Conservation (phyloP, 2,888 invertebrate genomes). For the Eueremaeus valkanovi region DNA sequence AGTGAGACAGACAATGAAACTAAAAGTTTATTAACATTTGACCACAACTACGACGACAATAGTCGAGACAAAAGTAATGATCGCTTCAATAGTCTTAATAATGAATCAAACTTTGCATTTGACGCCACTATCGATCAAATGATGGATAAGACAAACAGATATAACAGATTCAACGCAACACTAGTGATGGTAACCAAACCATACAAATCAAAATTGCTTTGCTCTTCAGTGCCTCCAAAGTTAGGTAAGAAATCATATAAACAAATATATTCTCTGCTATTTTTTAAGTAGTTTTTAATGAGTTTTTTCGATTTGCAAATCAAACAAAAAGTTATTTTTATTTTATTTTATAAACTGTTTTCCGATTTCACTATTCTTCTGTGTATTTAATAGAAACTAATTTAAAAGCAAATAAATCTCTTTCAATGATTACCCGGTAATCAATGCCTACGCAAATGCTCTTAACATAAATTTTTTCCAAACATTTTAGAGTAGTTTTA, state of each 20-base stretch:
- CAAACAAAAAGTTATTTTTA: not conserved
- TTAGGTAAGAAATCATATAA: not conserved
- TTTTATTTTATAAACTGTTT: not conserved
- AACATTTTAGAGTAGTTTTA: too few species aligned
- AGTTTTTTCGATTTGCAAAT: not conserved
- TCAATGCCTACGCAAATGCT: too few species aligned
- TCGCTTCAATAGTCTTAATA: not conserved
- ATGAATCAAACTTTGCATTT: not conserved
- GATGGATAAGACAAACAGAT: not conserved
- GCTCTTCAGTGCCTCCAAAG: constrained; percentile 24
- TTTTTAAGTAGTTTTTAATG: not conserved
- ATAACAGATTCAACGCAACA: not conserved
- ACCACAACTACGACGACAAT: not conserved
- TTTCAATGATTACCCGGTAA: too few species aligned
- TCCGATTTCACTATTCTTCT: too few species aligned
- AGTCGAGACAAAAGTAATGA: not conserved
- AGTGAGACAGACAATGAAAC: constrained; percentile 11
- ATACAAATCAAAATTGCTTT: not conserved
- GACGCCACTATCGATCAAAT: not conserved
- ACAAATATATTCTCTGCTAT: not conserved
- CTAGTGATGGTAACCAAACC: not conserved
- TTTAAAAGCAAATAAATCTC: too few species aligned
- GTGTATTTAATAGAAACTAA: too few species aligned
- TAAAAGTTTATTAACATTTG: not conserved
- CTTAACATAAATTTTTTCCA: too few species aligned